Evolutionary conservation across 2,113 vertebrate genomes (phyloP).

Genomic region (Rhinoderma darwinii): DNA sequence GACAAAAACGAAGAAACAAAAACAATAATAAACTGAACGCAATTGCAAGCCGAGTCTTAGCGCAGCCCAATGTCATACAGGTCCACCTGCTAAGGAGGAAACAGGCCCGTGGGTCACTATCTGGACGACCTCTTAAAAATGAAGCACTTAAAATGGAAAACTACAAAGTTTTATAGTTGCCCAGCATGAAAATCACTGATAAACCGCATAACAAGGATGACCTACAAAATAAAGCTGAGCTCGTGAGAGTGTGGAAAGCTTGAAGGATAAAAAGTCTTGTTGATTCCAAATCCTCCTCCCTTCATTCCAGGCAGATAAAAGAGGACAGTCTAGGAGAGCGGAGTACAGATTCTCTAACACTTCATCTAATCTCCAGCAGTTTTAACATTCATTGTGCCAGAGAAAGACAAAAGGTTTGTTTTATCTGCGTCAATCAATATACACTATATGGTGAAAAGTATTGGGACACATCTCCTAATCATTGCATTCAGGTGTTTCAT

Average conservation of each 20-base stretch:
- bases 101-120: not conserved
- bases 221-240: slow-evolving; percentile 36
- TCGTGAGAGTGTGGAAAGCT: slow-evolving; percentile 10
- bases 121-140: not conserved
- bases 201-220: not conserved
- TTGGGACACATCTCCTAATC: too few species aligned
- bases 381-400: not conserved
- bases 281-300: slow-evolving; percentile 18
- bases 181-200: not conserved
- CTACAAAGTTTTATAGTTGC: not conserved
- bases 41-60: too few species aligned
- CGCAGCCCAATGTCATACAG: too few species aligned
- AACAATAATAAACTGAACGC: too few species aligned
- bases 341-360: slow-evolving; percentile 15
- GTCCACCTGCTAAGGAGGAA: not conserved
- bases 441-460: too few species aligned
- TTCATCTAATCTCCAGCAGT: slow-evolving; percentile 19
- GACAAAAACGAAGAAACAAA: too few species aligned
- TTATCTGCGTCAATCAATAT: not conserved
- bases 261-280: slow-evolving; percentile 20
- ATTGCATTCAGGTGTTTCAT: too few species aligned
- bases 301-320: slow-evolving; percentile 13
- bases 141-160: not conserved
- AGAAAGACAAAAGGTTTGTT: not conserved
- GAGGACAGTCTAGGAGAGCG: not conserved